These are phyloP conservation scores for Pristionchus arcanus DNA, from an alignment of 2,888 invertebrate genomes.

Conservation along the genomic window DNA sequence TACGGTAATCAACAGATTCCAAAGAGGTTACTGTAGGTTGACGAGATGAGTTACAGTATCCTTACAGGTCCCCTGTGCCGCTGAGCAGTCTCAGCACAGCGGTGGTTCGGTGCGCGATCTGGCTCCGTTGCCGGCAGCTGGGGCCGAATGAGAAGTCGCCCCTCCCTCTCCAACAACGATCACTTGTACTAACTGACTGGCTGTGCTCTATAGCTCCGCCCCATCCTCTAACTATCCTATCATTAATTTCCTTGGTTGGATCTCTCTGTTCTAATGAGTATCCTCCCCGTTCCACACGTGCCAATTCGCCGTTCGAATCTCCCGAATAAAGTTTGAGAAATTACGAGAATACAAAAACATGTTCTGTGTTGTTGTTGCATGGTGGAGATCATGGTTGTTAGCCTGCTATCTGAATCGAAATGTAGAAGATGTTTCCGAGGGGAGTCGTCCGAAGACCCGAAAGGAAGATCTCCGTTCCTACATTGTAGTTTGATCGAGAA, in stretches of 20 bases:
- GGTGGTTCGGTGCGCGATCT: slow-evolving; percentile 12
- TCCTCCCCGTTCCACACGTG: neutral
- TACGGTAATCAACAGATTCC: neutral
- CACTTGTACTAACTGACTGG: slow-evolving; percentile 6
- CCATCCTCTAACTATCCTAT: neutral
- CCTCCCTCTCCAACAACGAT: neutral
- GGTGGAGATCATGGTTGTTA: too few species aligned
- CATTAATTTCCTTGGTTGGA: neutral
- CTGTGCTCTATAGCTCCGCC: neutral
- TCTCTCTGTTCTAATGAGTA: neutral
- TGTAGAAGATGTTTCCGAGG: too few species aligned
- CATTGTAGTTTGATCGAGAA: too few species aligned
- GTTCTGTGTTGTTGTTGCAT: too few species aligned
- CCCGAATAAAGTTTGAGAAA: slow-evolving; percentile 42
- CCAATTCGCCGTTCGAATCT: slow-evolving; percentile 15
- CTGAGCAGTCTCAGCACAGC: slow-evolving; percentile 17
- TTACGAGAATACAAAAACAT: slow-evolving; percentile 1
- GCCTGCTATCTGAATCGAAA: too few species aligned
- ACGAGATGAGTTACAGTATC: neutral
- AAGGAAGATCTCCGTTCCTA: too few species aligned
- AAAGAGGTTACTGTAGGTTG: neutral
- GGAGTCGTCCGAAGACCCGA: too few species aligned
- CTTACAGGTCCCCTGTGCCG: slow-evolving; percentile 44
- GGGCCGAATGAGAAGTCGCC: neutral
- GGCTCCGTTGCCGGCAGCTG: neutral